Evolutionary conservation across 2,888 invertebrate genomes (phyloP), one percentile per base, ranked within the genome.

Genomic region (Odontothrips loti): DNA sequence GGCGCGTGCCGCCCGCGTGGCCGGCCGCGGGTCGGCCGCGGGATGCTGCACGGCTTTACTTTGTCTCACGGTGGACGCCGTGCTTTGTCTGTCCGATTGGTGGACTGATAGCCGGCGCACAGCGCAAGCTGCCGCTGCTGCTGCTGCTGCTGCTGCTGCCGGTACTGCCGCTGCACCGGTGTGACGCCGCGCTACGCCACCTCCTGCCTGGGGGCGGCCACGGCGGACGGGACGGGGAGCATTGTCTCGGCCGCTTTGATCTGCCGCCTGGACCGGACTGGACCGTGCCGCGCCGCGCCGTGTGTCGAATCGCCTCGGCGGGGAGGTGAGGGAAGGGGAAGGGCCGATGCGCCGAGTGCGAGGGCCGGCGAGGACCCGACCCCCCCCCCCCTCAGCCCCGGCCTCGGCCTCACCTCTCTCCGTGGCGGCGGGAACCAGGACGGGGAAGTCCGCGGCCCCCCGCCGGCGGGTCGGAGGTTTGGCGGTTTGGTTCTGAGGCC

Each of bases 211-310:
- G 34, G 34, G 34, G 34, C 34, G 34, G 34, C 34, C 34, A 43
- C 34, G 3, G 58, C 15, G 58, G 58, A n/a, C 58, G n/a, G 58
- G 58, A 58, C 58, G n/a, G 58, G 58, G 58, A 58, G 58, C 58
- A 58, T 58, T 58, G 58, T 58, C 58, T 58, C 58, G 58, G 58
- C 58, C 12, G 58, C 58, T 58, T 58, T 58, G 58, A 58, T 58
- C 58, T 58, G 58, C 58, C 58, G 58, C 58, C 58, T 17, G 20
- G 6, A n/a, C 58, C 58, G 58, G 20, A 17, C 17, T 15, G 17
- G 20, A 15, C 58, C 58, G 15, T 15, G 15, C 58, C n/a, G 58
- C 58, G 20, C 58, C 15, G 58, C 58, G 20, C 58, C 58, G 58
- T 58, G 58, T 58, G 58, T 58, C 58, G 58, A 58, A 58, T 58